Percentiles rank a stretch among this genome's conserved stretches.
Conservation (phyloP, 2,888 invertebrate species). For the Tubulanus polymorphus region DNA sequence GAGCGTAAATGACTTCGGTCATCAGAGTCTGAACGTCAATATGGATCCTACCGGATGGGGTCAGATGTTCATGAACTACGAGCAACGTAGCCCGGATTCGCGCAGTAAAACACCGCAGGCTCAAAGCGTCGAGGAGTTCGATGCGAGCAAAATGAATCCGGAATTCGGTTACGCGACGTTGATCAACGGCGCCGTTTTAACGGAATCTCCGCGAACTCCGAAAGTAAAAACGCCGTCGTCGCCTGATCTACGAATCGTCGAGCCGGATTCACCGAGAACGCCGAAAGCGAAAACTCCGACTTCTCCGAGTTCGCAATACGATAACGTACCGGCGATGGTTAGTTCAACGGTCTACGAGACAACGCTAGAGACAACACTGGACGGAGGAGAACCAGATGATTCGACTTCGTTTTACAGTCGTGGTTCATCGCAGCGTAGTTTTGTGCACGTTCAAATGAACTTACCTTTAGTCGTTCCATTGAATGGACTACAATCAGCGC, state of each 20-base stretch:
- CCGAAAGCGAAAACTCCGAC: constrained; percentile 1
- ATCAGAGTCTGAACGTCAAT: not conserved
- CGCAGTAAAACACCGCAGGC: not conserved
- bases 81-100: not conserved
- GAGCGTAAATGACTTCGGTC: not conserved
- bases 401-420: too few species aligned
- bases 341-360: too few species aligned
- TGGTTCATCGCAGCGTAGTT: too few species aligned
- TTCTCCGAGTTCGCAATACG: not conserved
- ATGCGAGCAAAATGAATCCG: not conserved
- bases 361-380: too few species aligned
- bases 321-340: too few species aligned
- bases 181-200: not conserved
- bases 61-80: not conserved
- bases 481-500: too few species aligned
- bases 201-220: too few species aligned
- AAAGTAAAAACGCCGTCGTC: not conserved
- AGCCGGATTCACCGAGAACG: too few species aligned
- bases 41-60: not conserved
- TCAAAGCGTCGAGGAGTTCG: not conserved
- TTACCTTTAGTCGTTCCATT: too few species aligned
- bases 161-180: not conserved
- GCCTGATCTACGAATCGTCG: not conserved
- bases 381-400: too few species aligned
- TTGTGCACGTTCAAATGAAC: too few species aligned